Conservation (phyloP, 2,113 vertebrate genomes). For the Indri indri region DNA sequence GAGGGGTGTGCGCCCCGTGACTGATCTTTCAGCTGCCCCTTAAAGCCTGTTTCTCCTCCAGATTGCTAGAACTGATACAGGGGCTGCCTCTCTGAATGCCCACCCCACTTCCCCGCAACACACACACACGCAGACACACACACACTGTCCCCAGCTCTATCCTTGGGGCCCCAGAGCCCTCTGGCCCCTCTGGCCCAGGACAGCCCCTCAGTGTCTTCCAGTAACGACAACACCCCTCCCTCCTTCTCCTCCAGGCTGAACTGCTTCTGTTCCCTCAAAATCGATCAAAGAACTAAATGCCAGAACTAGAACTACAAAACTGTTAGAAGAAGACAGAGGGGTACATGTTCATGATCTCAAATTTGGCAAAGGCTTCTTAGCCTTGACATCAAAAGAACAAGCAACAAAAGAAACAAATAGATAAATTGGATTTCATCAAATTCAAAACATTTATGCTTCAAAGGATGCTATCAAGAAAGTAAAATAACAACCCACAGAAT, state of each 20-base stretch:
- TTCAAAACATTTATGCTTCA: background rate
- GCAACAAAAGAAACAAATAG: background rate
- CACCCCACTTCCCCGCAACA: background rate
- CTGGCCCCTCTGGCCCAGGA: background rate
- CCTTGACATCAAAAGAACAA: background rate
- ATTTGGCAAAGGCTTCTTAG: background rate
- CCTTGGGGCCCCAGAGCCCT: background rate
- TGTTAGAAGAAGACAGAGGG: background rate
- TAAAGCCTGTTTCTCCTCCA: background rate
- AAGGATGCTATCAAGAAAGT: background rate
- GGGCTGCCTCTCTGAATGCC: background rate
- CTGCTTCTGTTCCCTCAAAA: background rate
- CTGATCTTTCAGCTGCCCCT: background rate
- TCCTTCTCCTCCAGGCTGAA: background rate
- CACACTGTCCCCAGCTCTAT: background rate
- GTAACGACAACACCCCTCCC: background rate
- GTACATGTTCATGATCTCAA: background rate
- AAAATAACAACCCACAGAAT: background rate
- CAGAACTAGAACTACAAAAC: background rate
- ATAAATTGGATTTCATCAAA: background rate
- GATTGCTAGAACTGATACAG: background rate
- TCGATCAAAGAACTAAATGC: background rate
- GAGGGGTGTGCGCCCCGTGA: too few species aligned
- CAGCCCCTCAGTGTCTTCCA: background rate
- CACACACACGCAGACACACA: background rate